Conservation (phyloP, 2,888 invertebrate genomes). For the Cephus spinipes region DNA sequence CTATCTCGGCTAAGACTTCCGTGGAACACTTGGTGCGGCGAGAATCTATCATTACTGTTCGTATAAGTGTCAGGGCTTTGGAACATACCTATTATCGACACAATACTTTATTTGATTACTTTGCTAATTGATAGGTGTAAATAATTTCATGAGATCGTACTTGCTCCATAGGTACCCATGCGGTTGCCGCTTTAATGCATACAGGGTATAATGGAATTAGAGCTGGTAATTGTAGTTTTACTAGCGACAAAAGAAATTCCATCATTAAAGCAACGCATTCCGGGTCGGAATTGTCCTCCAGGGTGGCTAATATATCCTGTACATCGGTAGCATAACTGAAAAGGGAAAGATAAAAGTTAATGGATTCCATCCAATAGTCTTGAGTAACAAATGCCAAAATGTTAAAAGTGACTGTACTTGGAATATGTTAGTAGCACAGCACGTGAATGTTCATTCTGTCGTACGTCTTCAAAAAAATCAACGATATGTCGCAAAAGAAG, state of each 20-base stretch:
- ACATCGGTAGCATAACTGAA: conserved; percentile 63
- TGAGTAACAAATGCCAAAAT: conserved; percentile 23
- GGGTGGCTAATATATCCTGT: conserved; percentile 59
- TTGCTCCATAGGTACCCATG: conserved; percentile 68
- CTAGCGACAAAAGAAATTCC: conserved; percentile 68
- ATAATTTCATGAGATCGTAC: conserved; percentile 29
- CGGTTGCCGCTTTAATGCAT: conserved; percentile 65
- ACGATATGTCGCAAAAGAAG: conserved; percentile 68
- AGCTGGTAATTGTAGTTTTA: conserved; percentile 64
- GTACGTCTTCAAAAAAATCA: conserved; percentile 70
- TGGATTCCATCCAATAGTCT: not conserved
- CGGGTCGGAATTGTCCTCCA: conserved; percentile 57
- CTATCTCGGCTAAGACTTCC: conserved; percentile 59
- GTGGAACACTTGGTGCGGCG: conserved; percentile 42
- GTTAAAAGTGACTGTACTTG: conserved; percentile 40
- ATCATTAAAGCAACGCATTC: conserved; percentile 69
- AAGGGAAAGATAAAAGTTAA: conserved; percentile 17
- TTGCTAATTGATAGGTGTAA: not conserved
- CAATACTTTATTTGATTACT: not conserved
- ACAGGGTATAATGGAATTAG: conserved; percentile 63
- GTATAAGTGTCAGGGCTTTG: conserved; percentile 66
- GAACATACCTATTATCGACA: conserved; percentile 57
- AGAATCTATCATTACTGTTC: conserved; percentile 62
- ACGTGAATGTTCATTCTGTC: conserved; percentile 59
- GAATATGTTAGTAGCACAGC: conserved; percentile 55